These are phyloP conservation scores for Morinoia aosen DNA, from an alignment of 2,888 invertebrate genomes.

Conservation along the genomic window DNA sequence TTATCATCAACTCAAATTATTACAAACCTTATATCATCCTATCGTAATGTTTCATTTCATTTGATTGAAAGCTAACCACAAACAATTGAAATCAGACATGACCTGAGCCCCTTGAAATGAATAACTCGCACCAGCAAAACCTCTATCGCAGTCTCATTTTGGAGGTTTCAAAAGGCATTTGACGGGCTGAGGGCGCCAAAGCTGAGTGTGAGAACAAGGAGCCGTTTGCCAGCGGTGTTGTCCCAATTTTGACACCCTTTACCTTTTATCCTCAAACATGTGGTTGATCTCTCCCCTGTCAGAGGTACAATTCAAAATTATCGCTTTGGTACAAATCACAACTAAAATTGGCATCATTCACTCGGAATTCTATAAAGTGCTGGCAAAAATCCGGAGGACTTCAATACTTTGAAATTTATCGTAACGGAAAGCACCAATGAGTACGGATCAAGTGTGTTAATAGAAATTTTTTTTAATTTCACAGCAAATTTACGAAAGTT, in stretches of 20 bases:
- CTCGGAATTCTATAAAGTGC: neutral
- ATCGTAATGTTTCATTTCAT: neutral
- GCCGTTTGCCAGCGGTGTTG: conserved; percentile 43
- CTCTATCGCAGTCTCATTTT: too few species aligned
- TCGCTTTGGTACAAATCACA: neutral
- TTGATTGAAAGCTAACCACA: neutral
- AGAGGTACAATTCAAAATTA: neutral
- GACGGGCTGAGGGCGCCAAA: neutral
- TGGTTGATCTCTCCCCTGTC: conserved; percentile 47
- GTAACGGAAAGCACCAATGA: neutral
- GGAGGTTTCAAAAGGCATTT: neutral
- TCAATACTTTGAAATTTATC: neutral
- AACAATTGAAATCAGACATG: neutral
- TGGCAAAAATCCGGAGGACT: neutral
- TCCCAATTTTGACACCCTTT: conserved; percentile 1
- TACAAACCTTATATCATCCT: neutral
- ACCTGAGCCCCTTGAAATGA: neutral
- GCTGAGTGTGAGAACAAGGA: neutral
- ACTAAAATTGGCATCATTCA: neutral
- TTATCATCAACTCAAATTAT: neutral
- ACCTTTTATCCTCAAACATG: conserved; percentile 54
- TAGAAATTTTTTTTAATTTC: too few species aligned
- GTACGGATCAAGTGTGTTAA: too few species aligned
- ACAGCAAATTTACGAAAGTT: too few species aligned
- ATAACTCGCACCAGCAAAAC: neutral